Evolutionary conservation across 2,888 invertebrate species (phyloP), one percentile per base, ranked within the genome.

Genomic region (Ryuthela nishihirai): DNA sequence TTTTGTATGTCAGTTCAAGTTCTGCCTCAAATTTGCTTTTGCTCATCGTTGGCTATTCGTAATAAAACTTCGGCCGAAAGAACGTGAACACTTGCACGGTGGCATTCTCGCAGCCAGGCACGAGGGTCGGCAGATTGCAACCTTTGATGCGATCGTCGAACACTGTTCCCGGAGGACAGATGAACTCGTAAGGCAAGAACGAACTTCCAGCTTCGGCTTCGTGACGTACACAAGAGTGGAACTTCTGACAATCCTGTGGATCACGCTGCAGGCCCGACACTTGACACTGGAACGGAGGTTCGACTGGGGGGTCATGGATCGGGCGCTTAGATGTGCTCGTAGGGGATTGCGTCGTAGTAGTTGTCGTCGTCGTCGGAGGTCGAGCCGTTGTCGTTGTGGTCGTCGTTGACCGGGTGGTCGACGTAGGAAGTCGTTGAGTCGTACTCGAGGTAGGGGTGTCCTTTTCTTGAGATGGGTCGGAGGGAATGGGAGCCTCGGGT

Each of bases 161-260:
- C 17, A 66, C 67, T 2, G 68, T 68, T 4, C 62, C 64, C 2
- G 58, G 46, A 1, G 67, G 66, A 40, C 68, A 68, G 10, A 54
- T 53, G 45, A 66, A 65, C 18, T 63, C 54, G 20, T 62, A 67
- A 0, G 58, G 47, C 5, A 44, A 32, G 38, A 65, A 66, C 15
- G 55, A 35, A 15, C 56, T 58, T 5, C 55, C 54, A n/a, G 44
- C 59, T 4, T 44, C 43, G 17, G 49, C 53, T n/a, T 47, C 58
- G 10, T 53, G 54, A 1, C 39, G 43, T 6, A 67, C 66, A 32
- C 68, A 68, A 18, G 64, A 58, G 35, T 63, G 63, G 58, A 68
- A 68, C 26, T 63, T 65, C 25, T 52, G 54, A 55, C 68, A 68
- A 20, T 66, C 56, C 10, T 40, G 20, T 10, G 66, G 65, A 34